Evolutionary conservation across 2,888 invertebrate genomes (phyloP).

Genomic region (Dryobotodes eremita): DNA sequence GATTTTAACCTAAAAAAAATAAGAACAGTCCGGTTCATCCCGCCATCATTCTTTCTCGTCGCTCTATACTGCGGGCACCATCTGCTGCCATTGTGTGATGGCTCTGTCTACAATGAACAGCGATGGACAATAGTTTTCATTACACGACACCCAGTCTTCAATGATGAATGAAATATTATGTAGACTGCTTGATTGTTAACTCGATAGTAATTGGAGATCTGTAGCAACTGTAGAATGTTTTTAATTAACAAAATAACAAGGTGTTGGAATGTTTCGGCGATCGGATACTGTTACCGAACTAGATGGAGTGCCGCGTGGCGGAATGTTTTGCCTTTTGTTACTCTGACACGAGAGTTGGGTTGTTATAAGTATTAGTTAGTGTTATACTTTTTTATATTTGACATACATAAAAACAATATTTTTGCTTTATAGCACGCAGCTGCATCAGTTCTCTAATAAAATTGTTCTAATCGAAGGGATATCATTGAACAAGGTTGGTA

Average conservation of each 20-base stretch:
- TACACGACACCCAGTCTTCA: constrained; percentile 13
- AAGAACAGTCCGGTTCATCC: background rate
- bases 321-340: constrained; percentile 15
- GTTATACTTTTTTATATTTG: constrained; percentile 6
- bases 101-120: constrained; percentile 19
- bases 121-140: constrained; percentile 38
- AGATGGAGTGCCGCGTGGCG: background rate
- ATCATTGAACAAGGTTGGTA: background rate
- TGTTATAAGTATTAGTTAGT: background rate
- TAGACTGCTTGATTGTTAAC: background rate
- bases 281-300: constrained; percentile 4
- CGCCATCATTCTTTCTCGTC: background rate
- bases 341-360: background rate
- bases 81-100: constrained; percentile 33
- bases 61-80: constrained; percentile 20
- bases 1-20: constrained; percentile 6
- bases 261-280: constrained; percentile 9
- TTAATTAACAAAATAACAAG: constrained; percentile 14
- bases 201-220: background rate
- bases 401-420: too few relatives aligned
- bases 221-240: background rate
- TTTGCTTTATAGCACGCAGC: too few relatives aligned
- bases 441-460: background rate
- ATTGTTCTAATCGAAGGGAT: background rate
- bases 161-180: background rate